Percentiles rank a stretch among this genome's conserved stretches.
Evolutionary conservation across 2,797 vertebrate species (phyloP).

Genomic region (Pangasius sanitwongsei): DNA sequence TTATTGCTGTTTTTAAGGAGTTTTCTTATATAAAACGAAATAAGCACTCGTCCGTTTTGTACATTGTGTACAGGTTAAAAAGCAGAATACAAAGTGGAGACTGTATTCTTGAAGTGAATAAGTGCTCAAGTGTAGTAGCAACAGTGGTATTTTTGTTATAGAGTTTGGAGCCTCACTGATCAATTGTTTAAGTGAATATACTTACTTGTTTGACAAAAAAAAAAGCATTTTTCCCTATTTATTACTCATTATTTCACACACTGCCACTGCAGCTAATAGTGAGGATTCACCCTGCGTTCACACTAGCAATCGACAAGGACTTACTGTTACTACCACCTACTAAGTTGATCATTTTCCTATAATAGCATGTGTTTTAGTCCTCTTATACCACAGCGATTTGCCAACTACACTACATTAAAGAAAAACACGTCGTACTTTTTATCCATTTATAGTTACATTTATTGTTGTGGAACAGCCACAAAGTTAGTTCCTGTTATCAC

Average conservation of each 20-base stretch:
- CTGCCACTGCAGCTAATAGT: slow-evolving; percentile 40
- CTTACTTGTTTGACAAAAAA: slow-evolving; percentile 67
- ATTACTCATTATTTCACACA: slow-evolving; percentile 72
- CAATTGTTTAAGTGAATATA: slow-evolving; percentile 60
- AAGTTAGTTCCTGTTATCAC: not conserved
- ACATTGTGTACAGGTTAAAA: slow-evolving; percentile 64
- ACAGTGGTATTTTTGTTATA: slow-evolving; percentile 69
- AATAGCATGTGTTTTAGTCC: not conserved
- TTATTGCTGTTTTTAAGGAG: slow-evolving; percentile 46
- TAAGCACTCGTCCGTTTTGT: slow-evolving; percentile 68
- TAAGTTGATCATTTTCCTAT: not conserved
- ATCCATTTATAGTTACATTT: slow-evolving; percentile 4
- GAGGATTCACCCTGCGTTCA: slow-evolving; percentile 34
- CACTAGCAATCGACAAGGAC: not conserved
- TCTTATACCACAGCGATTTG: too few species aligned
- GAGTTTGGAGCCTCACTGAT: slow-evolving; percentile 53
- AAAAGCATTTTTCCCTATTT: slow-evolving; percentile 75
- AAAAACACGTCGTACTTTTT: not conserved
- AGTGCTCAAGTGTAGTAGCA: slow-evolving; percentile 71
- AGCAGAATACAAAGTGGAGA: slow-evolving; percentile 59
- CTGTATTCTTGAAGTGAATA: slow-evolving; percentile 68
- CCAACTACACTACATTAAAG: not conserved
- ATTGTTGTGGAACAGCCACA: not conserved
- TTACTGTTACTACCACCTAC: not conserved
- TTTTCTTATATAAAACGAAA: slow-evolving; percentile 52